phyloP scores from a whole-genome alignment of 2,797 vertebrate genomes.

The Xenentodon cancila region DNA sequence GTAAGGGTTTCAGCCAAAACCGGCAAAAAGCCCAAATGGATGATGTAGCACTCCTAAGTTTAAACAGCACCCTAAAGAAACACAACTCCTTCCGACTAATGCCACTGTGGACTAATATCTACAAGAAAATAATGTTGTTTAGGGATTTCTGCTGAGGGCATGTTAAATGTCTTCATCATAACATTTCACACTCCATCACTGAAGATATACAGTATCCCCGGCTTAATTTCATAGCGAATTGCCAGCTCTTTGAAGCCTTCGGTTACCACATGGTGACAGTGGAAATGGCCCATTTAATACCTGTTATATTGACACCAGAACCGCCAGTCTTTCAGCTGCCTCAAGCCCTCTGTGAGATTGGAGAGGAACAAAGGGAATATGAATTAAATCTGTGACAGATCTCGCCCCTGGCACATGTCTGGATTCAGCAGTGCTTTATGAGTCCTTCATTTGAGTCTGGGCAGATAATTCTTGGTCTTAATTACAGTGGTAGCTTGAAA shows the following conservation, averaged over 20 bases:
- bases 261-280: conserved; percentile 64
- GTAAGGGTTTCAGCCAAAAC: conserved; percentile 38
- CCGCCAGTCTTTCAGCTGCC: conserved; percentile 56
- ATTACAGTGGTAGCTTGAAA: conserved; percentile 63
- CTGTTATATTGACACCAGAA: conserved; percentile 69
- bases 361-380: conserved; percentile 74
- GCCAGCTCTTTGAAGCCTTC: conserved; percentile 71
- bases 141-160: conserved; percentile 39
- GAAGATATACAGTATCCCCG: conserved; percentile 41
- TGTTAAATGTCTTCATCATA: conserved; percentile 53
- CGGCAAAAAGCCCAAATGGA: conserved; percentile 20
- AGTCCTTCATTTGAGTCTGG: conserved; percentile 70
- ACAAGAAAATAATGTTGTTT: conserved; percentile 34
- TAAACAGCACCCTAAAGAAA: conserved; percentile 23
- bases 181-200: conserved; percentile 45
- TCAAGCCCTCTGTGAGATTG: conserved; percentile 56
- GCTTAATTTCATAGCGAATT: conserved; percentile 72
- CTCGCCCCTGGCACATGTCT: conserved; percentile 61
- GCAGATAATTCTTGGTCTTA: conserved; percentile 71
- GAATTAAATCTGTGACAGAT: conserved; percentile 72
- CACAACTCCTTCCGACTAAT: conserved; percentile 34
- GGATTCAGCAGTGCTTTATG: conserved; percentile 65
- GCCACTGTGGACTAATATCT: conserved; percentile 23
- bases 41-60: conserved; percentile 36
- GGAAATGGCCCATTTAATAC: conserved; percentile 71